Evolutionary conservation across 2,888 invertebrate species (phyloP).

Genomic region (Calliopum simillimum): DNA sequence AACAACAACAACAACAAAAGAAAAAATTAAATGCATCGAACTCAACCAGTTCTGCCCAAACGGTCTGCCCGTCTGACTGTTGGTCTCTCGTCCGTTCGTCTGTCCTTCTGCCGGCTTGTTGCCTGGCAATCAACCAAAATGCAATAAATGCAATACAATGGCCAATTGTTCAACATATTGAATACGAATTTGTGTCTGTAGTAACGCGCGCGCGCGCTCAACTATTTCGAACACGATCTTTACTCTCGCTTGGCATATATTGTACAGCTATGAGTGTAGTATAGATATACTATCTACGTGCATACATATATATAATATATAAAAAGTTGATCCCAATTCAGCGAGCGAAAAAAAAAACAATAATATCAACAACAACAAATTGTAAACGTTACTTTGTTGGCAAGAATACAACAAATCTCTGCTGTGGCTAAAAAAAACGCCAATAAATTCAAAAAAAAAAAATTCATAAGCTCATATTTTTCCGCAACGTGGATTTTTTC

Average conservation of each 20-base stretch:
- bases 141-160: slow-evolving; percentile 34
- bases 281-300: neutral
- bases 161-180: slow-evolving; percentile 41
- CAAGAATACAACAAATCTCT: slow-evolving; percentile 35
- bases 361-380: slow-evolving; percentile 13
- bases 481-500: slow-evolving; percentile 16
- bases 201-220: slow-evolving; percentile 37
- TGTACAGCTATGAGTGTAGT: neutral
- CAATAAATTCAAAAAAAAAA: slow-evolving; percentile 43
- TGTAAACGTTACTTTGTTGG: slow-evolving; percentile 27
- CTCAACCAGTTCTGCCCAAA: slow-evolving; percentile 24
- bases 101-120: neutral
- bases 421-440: slow-evolving; percentile 42
- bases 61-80: slow-evolving; percentile 1
- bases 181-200: slow-evolving; percentile 39
- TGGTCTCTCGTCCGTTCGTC: neutral
- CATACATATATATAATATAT: no score
- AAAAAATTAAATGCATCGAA: slow-evolving; percentile 24
- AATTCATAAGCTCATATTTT: slow-evolving; percentile 36
- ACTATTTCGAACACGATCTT: slow-evolving; percentile 31
- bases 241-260: slow-evolving; percentile 1
- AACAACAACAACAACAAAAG: slow-evolving; percentile 5
- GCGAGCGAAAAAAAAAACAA: slow-evolving; percentile 16
- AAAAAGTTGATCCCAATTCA: slow-evolving; percentile 21
- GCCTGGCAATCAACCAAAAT: slow-evolving; percentile 14